Evolutionary conservation across 1,140 invertebrate species (phyloP), one percentile per base, ranked within the genome.

Genomic region (Atta colombica): DNA sequence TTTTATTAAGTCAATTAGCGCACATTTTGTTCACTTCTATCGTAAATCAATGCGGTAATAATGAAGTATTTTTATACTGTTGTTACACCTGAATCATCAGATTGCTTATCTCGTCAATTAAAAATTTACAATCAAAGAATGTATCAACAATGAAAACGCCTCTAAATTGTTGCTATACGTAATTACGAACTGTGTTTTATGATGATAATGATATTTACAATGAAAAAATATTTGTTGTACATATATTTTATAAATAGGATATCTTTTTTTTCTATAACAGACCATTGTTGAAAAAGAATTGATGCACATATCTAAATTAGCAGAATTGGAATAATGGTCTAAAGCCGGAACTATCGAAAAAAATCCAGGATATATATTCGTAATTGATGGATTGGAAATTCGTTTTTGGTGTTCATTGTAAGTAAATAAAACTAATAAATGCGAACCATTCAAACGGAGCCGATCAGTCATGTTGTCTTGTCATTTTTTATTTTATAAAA

Each of bases 1-100:
- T 78, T 87, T 81, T 60, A 75, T 77, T 78, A 66, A 31, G 12
- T 25, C 72, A 85, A 82, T 82, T 87, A 71, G 55, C 53, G 69
- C 18, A 21, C 16, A 12, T 69, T 60, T 89, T 49, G 71, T 82
- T 39, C 51, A 16, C 31, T 77, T 60, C 60, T 60, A 85, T 88
- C 51, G 39, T 63, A 25, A 66, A 85, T 88, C 55, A 31, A 14
- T 12, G 35, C 7, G 28, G 21, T 28, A 74, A 74, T 25, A 35
- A 68, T 8, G 12, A 18, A 75, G 12, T 63, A 61, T 5, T 51
- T 51, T 51, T 51, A 51, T 14, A 51, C 14, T 1, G 12, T 69
- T 81, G 21, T 61, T 66, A 28, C 25, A 71, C 14, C 12, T 18
- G 61, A 88, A 84, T 85, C 7, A 55, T 25, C 18, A 31, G 31